A percentile compares a stretch with the other conserved stretches of the same genome.
Conservation (phyloP, 2,888 invertebrate genomes). For the Pandemis corylana region DNA sequence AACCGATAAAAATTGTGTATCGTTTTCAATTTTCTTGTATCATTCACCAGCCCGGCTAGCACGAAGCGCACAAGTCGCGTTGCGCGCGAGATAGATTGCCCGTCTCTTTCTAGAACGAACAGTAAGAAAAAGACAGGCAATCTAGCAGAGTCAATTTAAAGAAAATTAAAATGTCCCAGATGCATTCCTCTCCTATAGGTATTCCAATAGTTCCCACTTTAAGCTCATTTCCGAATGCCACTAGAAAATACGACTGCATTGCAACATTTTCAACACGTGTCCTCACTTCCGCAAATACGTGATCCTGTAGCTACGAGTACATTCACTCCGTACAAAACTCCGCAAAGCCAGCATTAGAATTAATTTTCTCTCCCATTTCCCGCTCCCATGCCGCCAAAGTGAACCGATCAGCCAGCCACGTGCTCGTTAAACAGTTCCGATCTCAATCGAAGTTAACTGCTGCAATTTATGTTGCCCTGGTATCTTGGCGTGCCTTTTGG, state of each 20-base stretch:
- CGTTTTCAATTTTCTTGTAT: too few relatives aligned
- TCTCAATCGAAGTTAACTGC: slow-evolving; percentile 30
- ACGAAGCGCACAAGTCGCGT: too few relatives aligned
- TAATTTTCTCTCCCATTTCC: slow-evolving; percentile 20
- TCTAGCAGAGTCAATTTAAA: too few relatives aligned
- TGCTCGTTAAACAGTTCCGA: slow-evolving; percentile 25
- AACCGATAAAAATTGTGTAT: too few relatives aligned
- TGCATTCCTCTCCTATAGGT: too few relatives aligned
- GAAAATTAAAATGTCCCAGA: neutral
- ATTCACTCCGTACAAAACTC: neutral
- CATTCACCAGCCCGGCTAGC: too few relatives aligned
- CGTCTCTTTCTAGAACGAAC: too few relatives aligned
- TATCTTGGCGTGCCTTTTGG: slow-evolving; percentile 31
- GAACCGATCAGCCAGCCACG: slow-evolving; percentile 20
- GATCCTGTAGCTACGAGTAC: neutral
- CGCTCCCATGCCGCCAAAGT: neutral
- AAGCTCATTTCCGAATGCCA: neutral
- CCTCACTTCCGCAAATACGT: neutral
- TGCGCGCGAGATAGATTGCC: too few relatives aligned
- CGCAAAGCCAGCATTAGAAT: slow-evolving; percentile 8
- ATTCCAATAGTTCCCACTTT: too few relatives aligned
- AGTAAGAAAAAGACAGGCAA: too few relatives aligned
- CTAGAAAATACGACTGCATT: neutral
- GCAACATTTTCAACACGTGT: neutral
- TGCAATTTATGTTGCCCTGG: slow-evolving; percentile 36